Evolutionary conservation across 64 coral and sea anemone genomes (phyloP).

Genomic region (Pachyseris speciosa): DNA sequence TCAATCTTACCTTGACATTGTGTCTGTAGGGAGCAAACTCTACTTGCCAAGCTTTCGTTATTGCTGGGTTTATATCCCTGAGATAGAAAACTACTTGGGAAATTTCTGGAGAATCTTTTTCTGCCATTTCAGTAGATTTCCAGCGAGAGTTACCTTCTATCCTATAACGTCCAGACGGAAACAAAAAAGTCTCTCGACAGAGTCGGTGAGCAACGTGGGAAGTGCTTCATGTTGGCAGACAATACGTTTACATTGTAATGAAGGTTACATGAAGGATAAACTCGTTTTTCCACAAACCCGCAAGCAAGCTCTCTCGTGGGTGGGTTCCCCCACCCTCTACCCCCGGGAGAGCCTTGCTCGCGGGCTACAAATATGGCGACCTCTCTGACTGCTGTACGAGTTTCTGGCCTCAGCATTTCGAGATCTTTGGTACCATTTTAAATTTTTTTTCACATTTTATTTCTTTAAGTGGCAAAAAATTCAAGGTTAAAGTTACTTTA

Average conservation of each 20-base stretch:
- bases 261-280: background rate
- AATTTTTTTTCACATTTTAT: background rate
- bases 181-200: no score
- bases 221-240: no score
- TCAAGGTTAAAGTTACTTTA: no score
- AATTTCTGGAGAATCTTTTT: background rate
- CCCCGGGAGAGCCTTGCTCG: no score
- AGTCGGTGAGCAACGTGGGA: no score
- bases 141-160: no score
- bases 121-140: background rate
- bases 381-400: background rate
- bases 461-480: background rate
- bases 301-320: no score
- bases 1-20: conserved; percentile 8
- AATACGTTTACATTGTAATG: no score
- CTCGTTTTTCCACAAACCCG: no score
- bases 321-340: no score
- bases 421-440: conserved; percentile 9
- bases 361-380: conserved; percentile 8
- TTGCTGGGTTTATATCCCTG: conserved; percentile 22
- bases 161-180: no score
- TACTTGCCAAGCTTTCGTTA: conserved; percentile 7
- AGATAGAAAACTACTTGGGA: conserved; percentile 22
- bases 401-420: background rate
- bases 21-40: background rate